These are phyloP conservation scores for Lagocephalus sceleratus DNA, from an alignment of 2,797 vertebrate genomes.

Conservation along the genomic window DNA sequence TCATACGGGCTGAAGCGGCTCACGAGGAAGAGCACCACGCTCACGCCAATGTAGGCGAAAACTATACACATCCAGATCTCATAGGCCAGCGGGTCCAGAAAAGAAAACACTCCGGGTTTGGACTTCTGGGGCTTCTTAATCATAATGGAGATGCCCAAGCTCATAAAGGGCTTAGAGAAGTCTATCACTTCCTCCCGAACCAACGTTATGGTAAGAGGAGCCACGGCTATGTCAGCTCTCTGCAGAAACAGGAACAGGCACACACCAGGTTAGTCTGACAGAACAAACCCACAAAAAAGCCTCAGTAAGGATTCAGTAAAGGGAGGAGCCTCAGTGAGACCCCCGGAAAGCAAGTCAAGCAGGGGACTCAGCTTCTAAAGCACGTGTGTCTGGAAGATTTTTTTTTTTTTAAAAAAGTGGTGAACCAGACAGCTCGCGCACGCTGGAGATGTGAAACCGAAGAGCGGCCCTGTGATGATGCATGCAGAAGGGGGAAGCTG, in stretches of 20 bases:
- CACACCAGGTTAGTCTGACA: slow-evolving; percentile 54
- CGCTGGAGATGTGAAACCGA: slow-evolving; percentile 26
- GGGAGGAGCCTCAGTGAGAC: no score
- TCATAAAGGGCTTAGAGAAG: slow-evolving; percentile 99
- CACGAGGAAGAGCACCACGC: slow-evolving; percentile 99
- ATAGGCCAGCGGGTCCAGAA: slow-evolving; percentile 98
- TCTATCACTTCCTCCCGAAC: slow-evolving; percentile 99
- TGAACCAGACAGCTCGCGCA: slow-evolving; percentile 33
- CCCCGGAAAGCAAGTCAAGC: not conserved
- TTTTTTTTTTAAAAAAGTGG: slow-evolving; percentile 8
- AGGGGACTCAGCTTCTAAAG: slow-evolving; percentile 21
- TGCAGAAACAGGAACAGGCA: slow-evolving; percentile 79
- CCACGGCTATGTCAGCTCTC: slow-evolving; percentile 99
- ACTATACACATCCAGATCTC: slow-evolving; percentile 99
- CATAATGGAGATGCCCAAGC: slow-evolving; percentile 99
- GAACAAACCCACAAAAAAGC: slow-evolving; percentile 16
- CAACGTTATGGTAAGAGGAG: slow-evolving; percentile 97
- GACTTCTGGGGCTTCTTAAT: slow-evolving; percentile 99
- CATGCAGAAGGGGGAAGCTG: slow-evolving; percentile 36
- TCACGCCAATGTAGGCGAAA: slow-evolving; percentile 98
- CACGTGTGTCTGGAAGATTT: not conserved
- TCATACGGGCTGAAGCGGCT: slow-evolving; percentile 99
- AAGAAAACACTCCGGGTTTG: slow-evolving; percentile 97
- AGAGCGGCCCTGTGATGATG: slow-evolving; percentile 31
- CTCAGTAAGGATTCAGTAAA: not conserved